Evolutionary conservation across 2,113 vertebrate species (phyloP).

Genomic region (Muntiacus muntjak): DNA sequence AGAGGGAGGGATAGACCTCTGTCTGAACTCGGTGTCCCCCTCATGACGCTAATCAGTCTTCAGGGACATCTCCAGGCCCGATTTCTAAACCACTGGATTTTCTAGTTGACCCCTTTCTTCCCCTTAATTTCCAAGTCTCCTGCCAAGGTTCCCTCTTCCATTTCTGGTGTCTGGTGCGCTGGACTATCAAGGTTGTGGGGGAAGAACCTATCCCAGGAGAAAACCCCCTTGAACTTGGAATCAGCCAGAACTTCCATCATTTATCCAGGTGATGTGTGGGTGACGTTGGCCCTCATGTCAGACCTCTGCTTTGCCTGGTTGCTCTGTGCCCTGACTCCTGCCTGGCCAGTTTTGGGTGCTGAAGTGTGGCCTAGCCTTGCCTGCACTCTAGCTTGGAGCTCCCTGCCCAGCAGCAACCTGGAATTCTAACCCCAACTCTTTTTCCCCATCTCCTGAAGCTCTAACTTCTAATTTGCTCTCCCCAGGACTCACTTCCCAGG

Average conservation of each 20-base stretch:
- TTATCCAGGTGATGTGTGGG: background rate
- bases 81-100: background rate
- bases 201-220: background rate
- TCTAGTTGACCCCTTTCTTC: background rate
- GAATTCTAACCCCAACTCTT: background rate
- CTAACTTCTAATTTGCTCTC: background rate
- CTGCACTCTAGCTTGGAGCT: background rate
- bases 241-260: background rate
- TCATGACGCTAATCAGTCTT: background rate
- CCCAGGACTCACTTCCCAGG: background rate
- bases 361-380: background rate
- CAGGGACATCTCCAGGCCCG: background rate
- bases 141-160: background rate
- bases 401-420: background rate
- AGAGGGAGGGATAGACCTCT: background rate
- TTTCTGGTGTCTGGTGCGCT: background rate
- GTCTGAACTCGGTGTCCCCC: background rate
- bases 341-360: background rate
- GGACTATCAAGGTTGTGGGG: fast-evolving
- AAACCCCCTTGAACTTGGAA: background rate
- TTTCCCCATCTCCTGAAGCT: background rate
- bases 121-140: background rate
- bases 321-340: background rate
- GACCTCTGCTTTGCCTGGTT: background rate
- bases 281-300: background rate